A percentile compares a stretch with the other conserved stretches of the same genome.
Conservation (phyloP, 2,888 invertebrate species). For the Protula sp. region DNA sequence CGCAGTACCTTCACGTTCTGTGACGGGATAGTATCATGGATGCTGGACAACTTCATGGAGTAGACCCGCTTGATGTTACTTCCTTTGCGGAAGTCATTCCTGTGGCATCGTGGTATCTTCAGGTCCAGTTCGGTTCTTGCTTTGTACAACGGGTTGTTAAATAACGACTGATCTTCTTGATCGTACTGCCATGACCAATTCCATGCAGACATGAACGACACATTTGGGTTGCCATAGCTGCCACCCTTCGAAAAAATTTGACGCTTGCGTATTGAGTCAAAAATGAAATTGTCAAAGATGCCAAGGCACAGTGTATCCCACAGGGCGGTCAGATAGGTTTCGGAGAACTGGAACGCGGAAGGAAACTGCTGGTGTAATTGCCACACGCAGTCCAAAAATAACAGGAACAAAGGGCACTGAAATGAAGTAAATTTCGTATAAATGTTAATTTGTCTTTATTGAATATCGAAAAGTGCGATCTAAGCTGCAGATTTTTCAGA, state of each 20-base stretch:
- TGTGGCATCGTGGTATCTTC: conserved; percentile 4
- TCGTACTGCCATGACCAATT: conserved; percentile 84
- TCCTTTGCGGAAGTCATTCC: neutral
- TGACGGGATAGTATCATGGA: neutral
- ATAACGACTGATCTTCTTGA: conserved; percentile 73
- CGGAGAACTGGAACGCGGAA: conserved; percentile 82
- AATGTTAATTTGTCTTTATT: neutral
- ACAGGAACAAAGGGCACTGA: conserved; percentile 78
- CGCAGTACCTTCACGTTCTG: conserved; percentile 8
- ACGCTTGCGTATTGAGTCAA: conserved; percentile 77
- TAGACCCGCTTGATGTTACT: neutral
- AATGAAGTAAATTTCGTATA: conserved; percentile 33
- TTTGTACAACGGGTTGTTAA: conserved; percentile 74
- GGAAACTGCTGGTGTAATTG: conserved; percentile 85
- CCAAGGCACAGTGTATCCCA: conserved; percentile 88
- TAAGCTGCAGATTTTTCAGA: no score
- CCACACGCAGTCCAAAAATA: conserved; percentile 91
- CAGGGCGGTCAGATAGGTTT: conserved; percentile 82
- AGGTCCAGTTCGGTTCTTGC: neutral
- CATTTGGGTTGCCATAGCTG: neutral
- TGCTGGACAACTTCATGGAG: conserved; percentile 13
- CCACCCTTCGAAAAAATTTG: neutral
- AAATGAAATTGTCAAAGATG: conserved; percentile 87
- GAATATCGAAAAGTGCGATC: no score
- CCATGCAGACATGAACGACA: conserved; percentile 62